Conservation (phyloP, 2,888 invertebrate species). For the Orthonevra nobilis region DNA sequence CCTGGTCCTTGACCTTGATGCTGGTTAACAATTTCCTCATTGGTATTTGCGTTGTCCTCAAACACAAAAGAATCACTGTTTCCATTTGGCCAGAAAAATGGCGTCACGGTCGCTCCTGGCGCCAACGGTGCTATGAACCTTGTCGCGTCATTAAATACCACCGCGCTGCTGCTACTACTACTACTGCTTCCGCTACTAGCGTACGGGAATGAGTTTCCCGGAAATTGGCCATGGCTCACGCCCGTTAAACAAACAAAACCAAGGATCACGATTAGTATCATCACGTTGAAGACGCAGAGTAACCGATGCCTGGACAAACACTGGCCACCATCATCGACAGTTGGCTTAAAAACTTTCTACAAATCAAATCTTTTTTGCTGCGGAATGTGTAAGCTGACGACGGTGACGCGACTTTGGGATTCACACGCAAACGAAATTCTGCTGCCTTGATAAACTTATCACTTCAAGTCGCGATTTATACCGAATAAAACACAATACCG, state of each 20-base stretch:
- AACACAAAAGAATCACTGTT: too few relatives aligned
- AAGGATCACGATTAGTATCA: conserved; percentile 22
- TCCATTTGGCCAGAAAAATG: not conserved
- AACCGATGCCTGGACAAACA: conserved; percentile 11
- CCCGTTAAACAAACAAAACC: not conserved
- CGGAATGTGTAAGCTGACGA: too few relatives aligned
- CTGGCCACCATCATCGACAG: conserved; percentile 5
- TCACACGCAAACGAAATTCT: too few relatives aligned
- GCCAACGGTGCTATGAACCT: too few relatives aligned
- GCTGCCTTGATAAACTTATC: not conserved
- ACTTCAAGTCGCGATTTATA: not conserved
- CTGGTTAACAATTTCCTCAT: too few relatives aligned
- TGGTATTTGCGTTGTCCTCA: not conserved
- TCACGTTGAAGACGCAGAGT: conserved; percentile 5
- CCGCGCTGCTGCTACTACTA: too few relatives aligned
- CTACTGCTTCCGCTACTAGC: conserved; percentile 2
- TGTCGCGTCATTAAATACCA: too few relatives aligned
- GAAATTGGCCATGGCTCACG: not conserved
- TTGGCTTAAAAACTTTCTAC: too few relatives aligned
- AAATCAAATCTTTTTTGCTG: too few relatives aligned
- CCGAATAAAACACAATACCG: not conserved
- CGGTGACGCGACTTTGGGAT: too few relatives aligned
- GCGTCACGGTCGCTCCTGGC: too few relatives aligned
- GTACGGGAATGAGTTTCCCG: not conserved
- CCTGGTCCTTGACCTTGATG: not conserved